phyloP scores from a whole-genome alignment of 2,113 vertebrate species.

The Willisornis vidua region DNA sequence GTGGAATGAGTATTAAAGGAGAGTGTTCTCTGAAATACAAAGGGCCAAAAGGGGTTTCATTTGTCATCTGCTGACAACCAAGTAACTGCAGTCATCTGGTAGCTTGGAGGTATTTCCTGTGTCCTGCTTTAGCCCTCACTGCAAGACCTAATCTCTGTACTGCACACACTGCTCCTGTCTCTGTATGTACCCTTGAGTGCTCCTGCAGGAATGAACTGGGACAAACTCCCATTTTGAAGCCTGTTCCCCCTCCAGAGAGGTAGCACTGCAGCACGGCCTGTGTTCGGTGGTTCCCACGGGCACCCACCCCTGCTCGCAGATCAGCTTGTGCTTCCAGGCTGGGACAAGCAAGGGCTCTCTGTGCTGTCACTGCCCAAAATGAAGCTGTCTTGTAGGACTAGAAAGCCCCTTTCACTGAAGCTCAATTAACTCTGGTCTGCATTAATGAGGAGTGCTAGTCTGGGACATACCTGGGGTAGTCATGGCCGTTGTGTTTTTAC shows the following conservation, averaged over 20 bases:
- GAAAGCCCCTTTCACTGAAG: not conserved
- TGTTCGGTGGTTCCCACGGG: not conserved
- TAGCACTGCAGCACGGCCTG: not conserved
- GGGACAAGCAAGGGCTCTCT: not conserved
- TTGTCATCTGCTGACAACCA: not conserved
- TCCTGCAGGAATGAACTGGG: not conserved
- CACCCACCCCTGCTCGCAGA: not conserved
- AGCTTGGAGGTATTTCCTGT: not conserved
- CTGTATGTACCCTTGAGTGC: not conserved
- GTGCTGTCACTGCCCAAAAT: not conserved
- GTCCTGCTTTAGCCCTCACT: not conserved
- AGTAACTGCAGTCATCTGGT: not conserved
- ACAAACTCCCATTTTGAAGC: not conserved
- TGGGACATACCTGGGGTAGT: not conserved
- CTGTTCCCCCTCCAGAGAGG: not conserved
- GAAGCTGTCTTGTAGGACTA: not conserved
- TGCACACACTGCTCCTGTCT: not conserved
- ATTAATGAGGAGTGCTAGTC: not conserved
- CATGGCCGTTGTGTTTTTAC: too few relatives aligned
- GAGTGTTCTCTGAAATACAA: not conserved
- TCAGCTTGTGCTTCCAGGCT: not conserved
- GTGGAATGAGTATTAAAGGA: not conserved
- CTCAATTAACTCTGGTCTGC: not conserved
- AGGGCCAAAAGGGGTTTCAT: not conserved
- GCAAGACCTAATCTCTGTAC: not conserved